Conservation (phyloP, 2,888 invertebrate species). For the Philopedon plagiatum region DNA sequence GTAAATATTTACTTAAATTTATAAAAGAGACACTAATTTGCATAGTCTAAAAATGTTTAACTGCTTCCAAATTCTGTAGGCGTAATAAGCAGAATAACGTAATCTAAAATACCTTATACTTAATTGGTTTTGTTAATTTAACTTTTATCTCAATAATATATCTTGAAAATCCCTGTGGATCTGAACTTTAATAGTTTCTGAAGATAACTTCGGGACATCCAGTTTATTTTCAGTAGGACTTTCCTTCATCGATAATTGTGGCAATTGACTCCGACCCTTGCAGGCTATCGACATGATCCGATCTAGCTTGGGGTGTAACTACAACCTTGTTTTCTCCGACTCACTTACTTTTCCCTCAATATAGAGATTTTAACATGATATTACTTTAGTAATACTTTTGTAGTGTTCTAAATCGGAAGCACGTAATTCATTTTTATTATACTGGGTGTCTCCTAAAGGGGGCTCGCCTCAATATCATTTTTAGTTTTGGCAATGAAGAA, state of each 20-base stretch:
- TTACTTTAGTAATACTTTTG: too few species aligned
- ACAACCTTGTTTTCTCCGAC: conserved; percentile 69
- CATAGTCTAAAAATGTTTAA: too few species aligned
- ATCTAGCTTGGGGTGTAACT: conserved; percentile 72
- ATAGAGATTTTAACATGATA: background rate
- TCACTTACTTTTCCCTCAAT: background rate
- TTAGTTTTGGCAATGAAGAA: too few species aligned
- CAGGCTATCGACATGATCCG: conserved; percentile 74
- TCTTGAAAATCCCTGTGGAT: conserved; percentile 89
- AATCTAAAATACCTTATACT: background rate
- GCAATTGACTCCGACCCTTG: conserved; percentile 82
- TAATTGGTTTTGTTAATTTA: background rate
- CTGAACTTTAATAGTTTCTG: conserved; percentile 89
- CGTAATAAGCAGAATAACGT: too few species aligned
- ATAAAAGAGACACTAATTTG: too few species aligned
- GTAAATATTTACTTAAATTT: too few species aligned
- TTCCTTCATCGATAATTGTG: conserved; percentile 73
- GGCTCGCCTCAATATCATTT: too few species aligned
- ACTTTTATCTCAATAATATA: conserved; percentile 68
- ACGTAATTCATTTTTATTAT: too few species aligned
- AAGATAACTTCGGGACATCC: conserved; percentile 73
- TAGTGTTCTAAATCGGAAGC: too few species aligned
- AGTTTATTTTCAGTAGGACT: conserved; percentile 76
- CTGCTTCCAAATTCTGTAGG: too few species aligned
- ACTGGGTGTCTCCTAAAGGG: too few species aligned